A percentile compares a stretch with the other conserved stretches of the same genome.
Evolutionary conservation across 1,140 invertebrate species (phyloP).

Genomic region (Meloidogyne chitwoodi): DNA sequence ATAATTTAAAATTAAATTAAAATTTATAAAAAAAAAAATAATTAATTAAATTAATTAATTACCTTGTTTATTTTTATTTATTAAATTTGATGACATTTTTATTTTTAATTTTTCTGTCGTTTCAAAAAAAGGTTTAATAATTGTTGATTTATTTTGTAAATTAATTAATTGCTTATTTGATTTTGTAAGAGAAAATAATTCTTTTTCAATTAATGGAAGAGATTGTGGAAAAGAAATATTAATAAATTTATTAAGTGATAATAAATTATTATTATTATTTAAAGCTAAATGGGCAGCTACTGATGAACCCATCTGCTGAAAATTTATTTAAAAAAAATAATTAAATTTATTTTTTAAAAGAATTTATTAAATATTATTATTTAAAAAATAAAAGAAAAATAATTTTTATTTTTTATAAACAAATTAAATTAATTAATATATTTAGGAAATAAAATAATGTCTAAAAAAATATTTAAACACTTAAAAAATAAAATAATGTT

Average conservation of each 20-base stretch:
- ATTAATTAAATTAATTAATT: background rate
- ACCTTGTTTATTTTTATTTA: background rate
- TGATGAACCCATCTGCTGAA: conserved; percentile 9
- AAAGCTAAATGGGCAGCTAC: conserved; percentile 7
- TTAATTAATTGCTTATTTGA: background rate
- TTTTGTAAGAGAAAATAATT: background rate
- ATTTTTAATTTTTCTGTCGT: background rate
- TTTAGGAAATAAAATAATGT: no score
- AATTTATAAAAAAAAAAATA: no score
- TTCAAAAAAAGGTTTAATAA: background rate
- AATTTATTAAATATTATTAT: no score
- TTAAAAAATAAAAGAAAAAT: background rate
- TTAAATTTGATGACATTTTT: background rate
- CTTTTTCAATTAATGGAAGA: background rate
- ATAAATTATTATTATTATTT: background rate
- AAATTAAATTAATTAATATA: background rate
- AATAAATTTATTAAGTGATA: background rate
- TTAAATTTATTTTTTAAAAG: background rate
- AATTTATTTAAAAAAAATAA: background rate
- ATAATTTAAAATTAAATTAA: no score
- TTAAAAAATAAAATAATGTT: no score
- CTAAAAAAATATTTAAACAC: no score
- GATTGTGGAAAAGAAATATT: background rate
- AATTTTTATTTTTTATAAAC: no score
- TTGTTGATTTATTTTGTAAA: background rate